phyloP scores from a whole-genome alignment of 1,140 invertebrate species.

The Drosophila bocki region DNA sequence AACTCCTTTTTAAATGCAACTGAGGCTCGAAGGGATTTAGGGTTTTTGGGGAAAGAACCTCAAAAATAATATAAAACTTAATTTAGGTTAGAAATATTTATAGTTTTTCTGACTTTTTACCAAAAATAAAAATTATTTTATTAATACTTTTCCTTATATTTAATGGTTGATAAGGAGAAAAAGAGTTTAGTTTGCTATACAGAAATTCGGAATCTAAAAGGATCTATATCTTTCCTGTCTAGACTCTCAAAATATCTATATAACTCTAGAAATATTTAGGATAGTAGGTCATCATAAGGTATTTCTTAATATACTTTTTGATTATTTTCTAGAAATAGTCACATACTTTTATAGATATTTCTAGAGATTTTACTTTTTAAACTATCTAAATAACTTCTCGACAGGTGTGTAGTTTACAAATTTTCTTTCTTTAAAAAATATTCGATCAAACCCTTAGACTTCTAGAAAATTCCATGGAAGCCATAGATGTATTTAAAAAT shows the following conservation, averaged over 20 bases:
- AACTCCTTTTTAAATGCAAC: conserved; percentile 24
- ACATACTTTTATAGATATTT: neutral
- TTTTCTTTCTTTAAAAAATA: neutral
- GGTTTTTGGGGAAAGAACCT: neutral
- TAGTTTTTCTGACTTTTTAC: too few species aligned
- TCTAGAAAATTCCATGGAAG: neutral
- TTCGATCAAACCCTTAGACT: neutral
- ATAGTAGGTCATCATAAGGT: neutral
- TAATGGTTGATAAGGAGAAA: too few species aligned
- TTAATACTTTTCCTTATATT: too few species aligned
- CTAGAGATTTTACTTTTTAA: neutral
- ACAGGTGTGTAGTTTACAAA: neutral
- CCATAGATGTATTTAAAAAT: neutral
- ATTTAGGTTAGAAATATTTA: too few species aligned
- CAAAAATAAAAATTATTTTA: too few species aligned
- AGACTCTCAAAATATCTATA: neutral
- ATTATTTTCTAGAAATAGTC: neutral
- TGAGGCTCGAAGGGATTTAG: neutral
- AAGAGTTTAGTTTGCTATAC: too few species aligned
- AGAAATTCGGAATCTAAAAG: too few species aligned
- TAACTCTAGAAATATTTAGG: neutral
- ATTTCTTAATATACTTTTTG: neutral
- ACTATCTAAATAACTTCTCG: neutral
- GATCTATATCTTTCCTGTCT: neutral
- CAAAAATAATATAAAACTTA: neutral